Percentiles rank a stretch among this genome's conserved stretches.
Evolutionary conservation across 2,113 vertebrate genomes (phyloP).

Genomic region (Centropus unirufus): DNA sequence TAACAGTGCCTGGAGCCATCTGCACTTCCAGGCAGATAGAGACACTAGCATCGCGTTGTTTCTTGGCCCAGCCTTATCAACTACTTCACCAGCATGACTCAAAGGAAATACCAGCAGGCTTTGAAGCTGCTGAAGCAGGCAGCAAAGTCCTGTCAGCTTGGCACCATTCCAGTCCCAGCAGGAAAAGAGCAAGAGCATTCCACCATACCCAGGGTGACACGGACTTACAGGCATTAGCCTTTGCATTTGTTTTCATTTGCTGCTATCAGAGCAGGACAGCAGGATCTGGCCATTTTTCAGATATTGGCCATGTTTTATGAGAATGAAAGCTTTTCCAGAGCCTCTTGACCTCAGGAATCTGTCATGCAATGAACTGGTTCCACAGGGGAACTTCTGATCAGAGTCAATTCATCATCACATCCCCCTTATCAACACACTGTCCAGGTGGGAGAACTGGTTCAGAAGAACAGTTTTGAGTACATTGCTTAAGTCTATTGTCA

Average conservation of each 20-base stretch:
- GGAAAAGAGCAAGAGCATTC: not conserved
- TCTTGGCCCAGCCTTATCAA: not conserved
- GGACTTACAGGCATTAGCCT: not conserved
- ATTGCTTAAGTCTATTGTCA: not conserved
- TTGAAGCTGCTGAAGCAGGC: not conserved
- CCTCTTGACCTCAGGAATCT: not conserved
- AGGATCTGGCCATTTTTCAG: slow-evolving; percentile 20
- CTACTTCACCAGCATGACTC: slow-evolving; percentile 8
- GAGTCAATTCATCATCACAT: slow-evolving; percentile 4
- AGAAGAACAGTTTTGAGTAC: not conserved
- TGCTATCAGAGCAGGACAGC: not conserved
- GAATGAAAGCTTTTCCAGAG: not conserved
- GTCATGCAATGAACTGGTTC: not conserved
- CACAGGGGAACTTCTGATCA: not conserved
- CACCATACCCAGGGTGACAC: not conserved
- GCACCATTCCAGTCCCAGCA: not conserved
- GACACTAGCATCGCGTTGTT: not conserved
- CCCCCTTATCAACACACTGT: not conserved
- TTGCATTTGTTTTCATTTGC: not conserved
- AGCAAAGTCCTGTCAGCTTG: not conserved
- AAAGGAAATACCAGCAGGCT: slow-evolving; percentile 37
- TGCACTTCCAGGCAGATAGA: not conserved
- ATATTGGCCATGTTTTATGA: not conserved
- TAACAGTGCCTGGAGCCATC: not conserved
- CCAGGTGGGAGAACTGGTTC: not conserved